Evolutionary conservation across 2,797 vertebrate species (phyloP), one percentile per base, ranked within the genome.

Genomic region (Cossypha niveicapilla): DNA sequence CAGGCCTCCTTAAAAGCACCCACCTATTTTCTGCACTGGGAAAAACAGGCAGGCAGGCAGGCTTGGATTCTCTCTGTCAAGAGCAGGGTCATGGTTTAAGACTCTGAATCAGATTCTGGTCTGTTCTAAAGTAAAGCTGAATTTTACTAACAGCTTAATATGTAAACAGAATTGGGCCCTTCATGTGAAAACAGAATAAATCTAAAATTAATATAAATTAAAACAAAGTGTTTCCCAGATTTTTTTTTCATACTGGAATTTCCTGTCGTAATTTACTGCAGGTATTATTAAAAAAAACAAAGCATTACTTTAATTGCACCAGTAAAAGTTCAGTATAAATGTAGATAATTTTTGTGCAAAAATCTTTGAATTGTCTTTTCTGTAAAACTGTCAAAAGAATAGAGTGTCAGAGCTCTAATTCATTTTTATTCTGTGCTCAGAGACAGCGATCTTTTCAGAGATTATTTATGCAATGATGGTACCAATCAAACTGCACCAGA

Each of bases 391-490:
- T 86, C 16, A 2, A 60, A 83, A 90, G 51, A 86, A 44, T 32
- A 71, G 73, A 58, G 78, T 78, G 76, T 76, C 86, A 61, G 83
- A 73, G 83, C 74, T 91, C 92, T 89, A 93, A 48, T 95, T 93
- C 88, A 88, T 77, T 86, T 92, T 94, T 84, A 75, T 80, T 94
- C 92, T n/a, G 14, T 94, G 66, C 96, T 97, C 85, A 56, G 93
- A 70, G 82, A 61, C 60, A 93, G 79, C 2, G 6, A 88, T 84
- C 65, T 88, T 86, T 90, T 54, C 79, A 51, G 67, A 88, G 80
- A 92, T 95, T 96, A 96, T 96, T 97, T 95, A 88, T 86, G 67
- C 90, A 94, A 94, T 83, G 93, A 94, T 88, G 75, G 81, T 82
- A 95, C 76, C 90, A 87, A 92, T 89, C 94, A 93, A 91, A 73